Conservation (phyloP, 1,140 invertebrate species). For the Eumaeus atala region DNA sequence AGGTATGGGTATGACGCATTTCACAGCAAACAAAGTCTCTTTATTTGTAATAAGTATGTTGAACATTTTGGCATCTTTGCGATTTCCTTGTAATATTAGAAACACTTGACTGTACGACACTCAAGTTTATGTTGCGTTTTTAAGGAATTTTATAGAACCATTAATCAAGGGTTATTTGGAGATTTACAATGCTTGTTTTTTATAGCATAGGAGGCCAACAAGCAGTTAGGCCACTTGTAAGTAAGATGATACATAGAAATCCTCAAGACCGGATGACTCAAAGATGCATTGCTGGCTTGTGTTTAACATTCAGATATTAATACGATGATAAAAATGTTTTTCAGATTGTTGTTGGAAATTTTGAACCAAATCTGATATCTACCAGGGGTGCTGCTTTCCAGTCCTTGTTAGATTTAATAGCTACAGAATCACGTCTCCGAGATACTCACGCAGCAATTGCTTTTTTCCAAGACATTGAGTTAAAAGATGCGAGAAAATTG, state of each 20-base stretch:
- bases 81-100: too few species aligned
- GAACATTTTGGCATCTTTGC: conserved; percentile 7
- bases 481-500: conserved; percentile 76
- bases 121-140: too few species aligned
- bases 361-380: conserved; percentile 81
- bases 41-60: conserved; percentile 20
- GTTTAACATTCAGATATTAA: neutral
- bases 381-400: conserved; percentile 83
- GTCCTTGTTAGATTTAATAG: conserved; percentile 77
- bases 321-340: conserved; percentile 26
- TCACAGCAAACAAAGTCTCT: conserved; percentile 10
- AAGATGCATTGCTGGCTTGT: too few species aligned
- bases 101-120: too few species aligned
- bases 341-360: conserved; percentile 82
- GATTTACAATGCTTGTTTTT: too few species aligned
- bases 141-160: too few species aligned
- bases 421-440: conserved; percentile 75
- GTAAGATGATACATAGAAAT: too few species aligned
- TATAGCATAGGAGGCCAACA: too few species aligned
- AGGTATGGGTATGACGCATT: conserved; percentile 72
- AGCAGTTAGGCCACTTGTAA: too few species aligned
- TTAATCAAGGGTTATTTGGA: too few species aligned
- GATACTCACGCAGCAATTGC: conserved; percentile 77
- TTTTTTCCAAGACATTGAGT: conserved; percentile 82
- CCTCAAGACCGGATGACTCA: too few species aligned